Percentiles rank a stretch among this genome's conserved stretches.
Conservation (phyloP, 2,113 vertebrate genomes). For the Hystrix cristata region DNA sequence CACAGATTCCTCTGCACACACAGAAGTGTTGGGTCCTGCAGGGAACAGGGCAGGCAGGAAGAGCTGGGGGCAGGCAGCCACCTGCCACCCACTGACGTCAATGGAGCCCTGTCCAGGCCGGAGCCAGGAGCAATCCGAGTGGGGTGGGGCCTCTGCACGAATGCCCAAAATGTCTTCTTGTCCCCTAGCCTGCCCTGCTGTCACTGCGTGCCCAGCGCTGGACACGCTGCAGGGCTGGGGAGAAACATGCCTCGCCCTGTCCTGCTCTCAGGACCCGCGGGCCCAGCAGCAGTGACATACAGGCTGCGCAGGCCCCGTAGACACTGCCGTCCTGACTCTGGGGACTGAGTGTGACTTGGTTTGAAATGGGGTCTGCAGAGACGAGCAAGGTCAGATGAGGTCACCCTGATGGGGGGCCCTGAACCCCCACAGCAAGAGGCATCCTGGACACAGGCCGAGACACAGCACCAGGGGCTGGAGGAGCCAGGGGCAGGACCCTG, state of each 20-base stretch:
- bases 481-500: not conserved
- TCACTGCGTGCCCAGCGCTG: not conserved
- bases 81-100: not conserved
- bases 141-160: accelerated
- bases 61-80: not conserved
- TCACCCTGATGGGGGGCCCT: not conserved
- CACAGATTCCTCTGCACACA: conserved; percentile 23
- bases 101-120: not conserved
- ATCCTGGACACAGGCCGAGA: not conserved
- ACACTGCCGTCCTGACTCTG: accelerated
- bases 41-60: not conserved
- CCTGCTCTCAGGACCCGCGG: not conserved
- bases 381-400: too few species aligned
- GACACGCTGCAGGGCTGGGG: not conserved
- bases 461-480: not conserved
- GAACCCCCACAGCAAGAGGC: not conserved
- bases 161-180: not conserved
- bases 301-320: not conserved
- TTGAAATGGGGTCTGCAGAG: not conserved
- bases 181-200: not conserved
- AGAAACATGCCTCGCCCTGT: accelerated
- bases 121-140: not conserved
- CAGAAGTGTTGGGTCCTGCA: not conserved
- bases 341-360: too few species aligned
- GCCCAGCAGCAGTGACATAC: not conserved